Evolutionary conservation across 2,113 vertebrate species (phyloP), one percentile per base, ranked within the genome.

Genomic region (Corydoras maculifer): DNA sequence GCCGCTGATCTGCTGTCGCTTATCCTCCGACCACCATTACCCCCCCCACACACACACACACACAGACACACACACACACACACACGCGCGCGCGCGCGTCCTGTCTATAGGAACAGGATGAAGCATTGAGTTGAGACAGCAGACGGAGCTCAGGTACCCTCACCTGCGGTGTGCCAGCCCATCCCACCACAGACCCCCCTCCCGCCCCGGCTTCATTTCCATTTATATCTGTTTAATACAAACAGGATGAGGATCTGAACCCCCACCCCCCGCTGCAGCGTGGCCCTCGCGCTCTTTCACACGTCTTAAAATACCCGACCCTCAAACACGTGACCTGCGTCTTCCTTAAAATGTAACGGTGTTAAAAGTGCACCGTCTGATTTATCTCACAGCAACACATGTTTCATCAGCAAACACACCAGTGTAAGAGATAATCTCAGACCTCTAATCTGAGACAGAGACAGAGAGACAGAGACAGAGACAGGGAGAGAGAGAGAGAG

Each of bases 101-200:
- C 9, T 3, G 31, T 12, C 51, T 35, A 29, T 18, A 35, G 51
- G 14, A 80, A 84, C 70, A 80, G 78, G 55, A 43, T 57, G n/a
- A 43, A 29, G 72, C 73, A 74, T 77, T 80, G 75, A 80, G 55
- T 55, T 69, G 63, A 65, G 63, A 75, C 67, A 54, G 48, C 75
- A 79, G 73, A 75, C 76, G 70, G 75, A 32, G 59, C 69, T 15
- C 43, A 58, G 30, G 62, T 62, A 79, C 51, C 62, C 75, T 73
- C 60, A 58, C 63, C 78, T 73, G 78, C 49, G 4, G 55, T 35
- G 57, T 30, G 49, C 18, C 55, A 66, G 57, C 75, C 66, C 68
- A 62, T 62, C 58, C 67, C 75, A 59, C 58, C 58, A 66, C 49
- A 32, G 55, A 13, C 58, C 25, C 25, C 5, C 57, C 4, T 9